Percentiles rank a stretch among this genome's conserved stretches.
phyloP scores from a whole-genome alignment of 2,797 vertebrate genomes.

The Iguana delicatissima region DNA sequence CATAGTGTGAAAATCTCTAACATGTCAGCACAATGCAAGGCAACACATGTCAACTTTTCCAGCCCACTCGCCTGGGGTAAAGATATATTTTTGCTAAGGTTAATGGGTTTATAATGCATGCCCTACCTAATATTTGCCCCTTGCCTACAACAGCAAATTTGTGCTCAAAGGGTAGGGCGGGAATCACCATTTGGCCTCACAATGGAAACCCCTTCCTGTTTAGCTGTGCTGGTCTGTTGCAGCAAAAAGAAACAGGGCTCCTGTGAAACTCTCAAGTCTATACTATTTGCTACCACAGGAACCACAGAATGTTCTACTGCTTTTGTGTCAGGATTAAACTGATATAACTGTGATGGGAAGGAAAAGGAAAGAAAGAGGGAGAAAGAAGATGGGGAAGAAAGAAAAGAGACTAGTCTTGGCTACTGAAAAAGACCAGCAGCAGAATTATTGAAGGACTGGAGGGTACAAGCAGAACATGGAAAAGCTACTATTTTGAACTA shows the following conservation, averaged over 20 bases:
- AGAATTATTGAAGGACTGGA: background rate
- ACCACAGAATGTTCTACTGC: too few relatives aligned
- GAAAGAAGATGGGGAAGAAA: background rate
- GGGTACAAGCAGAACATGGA: background rate
- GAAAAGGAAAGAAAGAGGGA: background rate
- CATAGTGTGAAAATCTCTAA: too few relatives aligned
- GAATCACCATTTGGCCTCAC: background rate
- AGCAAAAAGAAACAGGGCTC: background rate
- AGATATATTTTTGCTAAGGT: background rate
- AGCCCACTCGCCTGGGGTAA: background rate
- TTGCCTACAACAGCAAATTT: too few relatives aligned
- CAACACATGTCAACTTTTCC: background rate
- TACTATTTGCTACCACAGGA: background rate
- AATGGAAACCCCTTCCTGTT: background rate
- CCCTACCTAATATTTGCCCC: background rate
- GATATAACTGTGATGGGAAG: too few relatives aligned
- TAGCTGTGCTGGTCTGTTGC: background rate
- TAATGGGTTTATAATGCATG: background rate
- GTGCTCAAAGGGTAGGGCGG: too few relatives aligned
- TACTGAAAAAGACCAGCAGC: background rate
- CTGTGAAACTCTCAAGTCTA: background rate
- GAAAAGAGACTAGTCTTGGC: background rate
- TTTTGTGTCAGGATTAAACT: background rate
- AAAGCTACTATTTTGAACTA: too few relatives aligned
- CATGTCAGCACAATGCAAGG: background rate